Conservation (phyloP, 2,113 vertebrate species). For the Cygnus buccinator region DNA sequence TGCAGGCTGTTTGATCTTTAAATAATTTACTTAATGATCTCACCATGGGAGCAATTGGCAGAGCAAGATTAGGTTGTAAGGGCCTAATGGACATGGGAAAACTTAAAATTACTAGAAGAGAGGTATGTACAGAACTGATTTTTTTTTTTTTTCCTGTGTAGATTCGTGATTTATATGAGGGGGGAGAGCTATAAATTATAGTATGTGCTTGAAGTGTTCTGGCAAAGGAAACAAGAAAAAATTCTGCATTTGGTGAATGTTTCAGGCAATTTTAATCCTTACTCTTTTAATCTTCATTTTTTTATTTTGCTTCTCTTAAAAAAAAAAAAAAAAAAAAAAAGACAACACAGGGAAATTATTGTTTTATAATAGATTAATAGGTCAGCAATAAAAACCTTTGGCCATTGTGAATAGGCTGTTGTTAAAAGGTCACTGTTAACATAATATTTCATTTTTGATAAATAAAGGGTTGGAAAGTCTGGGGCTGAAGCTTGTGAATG, state of each 20-base stretch:
- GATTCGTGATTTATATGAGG: conserved; percentile 58
- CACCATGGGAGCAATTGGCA: conserved; percentile 97
- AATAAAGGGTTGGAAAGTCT: conserved; percentile 63
- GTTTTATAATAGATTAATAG: conserved; percentile 66
- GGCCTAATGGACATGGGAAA: conserved; percentile 98
- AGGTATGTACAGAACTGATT: conserved; percentile 71
- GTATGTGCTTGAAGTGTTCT: conserved; percentile 47
- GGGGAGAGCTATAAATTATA: conserved; percentile 40
- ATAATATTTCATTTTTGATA: conserved; percentile 62
- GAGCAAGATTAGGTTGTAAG: conserved; percentile 96
- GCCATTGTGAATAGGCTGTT: conserved; percentile 25
- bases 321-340: conserved; percentile 28
- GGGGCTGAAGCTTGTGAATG: background rate
- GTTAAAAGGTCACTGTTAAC: conserved; percentile 61
- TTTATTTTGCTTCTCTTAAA: conserved; percentile 32
- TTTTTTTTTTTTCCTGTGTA: background rate
- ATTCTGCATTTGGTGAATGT: background rate
- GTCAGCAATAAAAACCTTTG: conserved; percentile 59
- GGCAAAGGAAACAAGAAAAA: conserved; percentile 33
- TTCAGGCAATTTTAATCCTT: conserved; percentile 34
- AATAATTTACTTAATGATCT: conserved; percentile 99
- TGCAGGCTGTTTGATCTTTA: conserved; percentile 99
- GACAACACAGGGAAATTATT: background rate
- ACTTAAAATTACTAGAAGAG: conserved; percentile 82
- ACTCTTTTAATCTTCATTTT: conserved; percentile 20